Evolutionary conservation across 2,888 invertebrate species (phyloP).

Genomic region (Acleris emargana): DNA sequence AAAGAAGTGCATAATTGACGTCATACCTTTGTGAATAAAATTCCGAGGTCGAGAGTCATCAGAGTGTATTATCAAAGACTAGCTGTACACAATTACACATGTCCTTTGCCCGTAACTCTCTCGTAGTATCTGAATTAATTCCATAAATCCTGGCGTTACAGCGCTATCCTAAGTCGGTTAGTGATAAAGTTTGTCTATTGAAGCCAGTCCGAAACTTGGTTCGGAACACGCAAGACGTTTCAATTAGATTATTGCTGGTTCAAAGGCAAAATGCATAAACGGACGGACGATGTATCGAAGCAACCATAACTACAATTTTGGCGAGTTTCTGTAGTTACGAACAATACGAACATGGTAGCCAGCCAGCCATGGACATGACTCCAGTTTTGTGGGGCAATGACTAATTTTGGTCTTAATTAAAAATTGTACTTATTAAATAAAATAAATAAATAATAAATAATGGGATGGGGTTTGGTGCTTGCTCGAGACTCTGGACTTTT

Average conservation of each 20-base stretch:
- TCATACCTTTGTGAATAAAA: too few relatives aligned
- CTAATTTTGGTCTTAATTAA: too few relatives aligned
- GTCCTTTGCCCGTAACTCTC: constrained; percentile 3
- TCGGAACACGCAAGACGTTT: constrained; percentile 58
- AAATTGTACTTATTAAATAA: too few relatives aligned
- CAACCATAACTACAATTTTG: constrained; percentile 43
- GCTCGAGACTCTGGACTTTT: too few relatives aligned
- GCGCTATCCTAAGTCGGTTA: constrained; percentile 53
- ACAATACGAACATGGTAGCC: too few relatives aligned
- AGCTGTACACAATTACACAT: not conserved
- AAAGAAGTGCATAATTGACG: too few relatives aligned
- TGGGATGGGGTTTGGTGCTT: too few relatives aligned
- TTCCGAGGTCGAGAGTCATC: too few relatives aligned
- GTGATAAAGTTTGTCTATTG: constrained; percentile 64
- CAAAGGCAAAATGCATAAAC: constrained; percentile 73
- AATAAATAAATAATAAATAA: too few relatives aligned
- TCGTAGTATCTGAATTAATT: constrained; percentile 25
- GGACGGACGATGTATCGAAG: constrained; percentile 51
- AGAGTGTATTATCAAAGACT: too few relatives aligned
- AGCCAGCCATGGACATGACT: too few relatives aligned
- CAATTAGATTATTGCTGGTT: constrained; percentile 77
- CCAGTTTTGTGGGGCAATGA: too few relatives aligned
- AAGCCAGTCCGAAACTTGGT: constrained; percentile 59
- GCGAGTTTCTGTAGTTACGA: not conserved
- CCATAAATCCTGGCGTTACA: constrained; percentile 28